phyloP scores from a whole-genome alignment of 1,140 invertebrate species.

The Laodelphax striatellus region DNA sequence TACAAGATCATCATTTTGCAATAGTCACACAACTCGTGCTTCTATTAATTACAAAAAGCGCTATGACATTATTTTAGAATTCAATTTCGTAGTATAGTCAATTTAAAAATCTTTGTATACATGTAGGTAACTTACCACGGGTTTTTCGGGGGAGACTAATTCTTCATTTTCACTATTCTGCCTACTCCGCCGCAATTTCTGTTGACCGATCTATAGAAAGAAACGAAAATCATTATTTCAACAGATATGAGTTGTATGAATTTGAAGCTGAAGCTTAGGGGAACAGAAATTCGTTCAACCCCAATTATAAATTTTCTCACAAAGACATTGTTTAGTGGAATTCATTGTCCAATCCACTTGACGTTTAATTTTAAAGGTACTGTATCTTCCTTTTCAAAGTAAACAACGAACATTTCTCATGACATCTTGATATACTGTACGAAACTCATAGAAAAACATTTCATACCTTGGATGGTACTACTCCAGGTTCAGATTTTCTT shows the following conservation, averaged over 20 bases:
- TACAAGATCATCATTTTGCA: too few relatives aligned
- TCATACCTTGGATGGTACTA: slow-evolving; percentile 31
- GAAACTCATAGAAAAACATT: too few relatives aligned
- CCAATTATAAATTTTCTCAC: background rate
- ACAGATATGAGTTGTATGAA: background rate
- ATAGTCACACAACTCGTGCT: background rate
- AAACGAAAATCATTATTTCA: background rate
- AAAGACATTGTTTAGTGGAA: too few relatives aligned
- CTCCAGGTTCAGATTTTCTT: slow-evolving; percentile 34
- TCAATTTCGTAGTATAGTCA: too few relatives aligned
- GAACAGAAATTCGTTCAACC: background rate
- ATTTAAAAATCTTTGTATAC: too few relatives aligned
- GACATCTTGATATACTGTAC: too few relatives aligned
- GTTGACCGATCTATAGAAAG: slow-evolving; percentile 4
- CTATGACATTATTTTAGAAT: too few relatives aligned
- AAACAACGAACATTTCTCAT: too few relatives aligned
- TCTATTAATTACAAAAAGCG: background rate
- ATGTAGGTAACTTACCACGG: slow-evolving; percentile 13
- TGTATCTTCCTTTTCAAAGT: too few relatives aligned
- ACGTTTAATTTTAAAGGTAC: too few relatives aligned
- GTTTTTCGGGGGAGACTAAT: slow-evolving; percentile 12
- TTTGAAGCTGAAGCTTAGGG: background rate
- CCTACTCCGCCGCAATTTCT: slow-evolving; percentile 12
- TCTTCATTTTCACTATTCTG: slow-evolving; percentile 15
- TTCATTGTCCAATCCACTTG: too few relatives aligned